Base-by-base conservation (phyloP, 1,140 invertebrate genomes). In the Zaprionus ghesquierei region DNA sequence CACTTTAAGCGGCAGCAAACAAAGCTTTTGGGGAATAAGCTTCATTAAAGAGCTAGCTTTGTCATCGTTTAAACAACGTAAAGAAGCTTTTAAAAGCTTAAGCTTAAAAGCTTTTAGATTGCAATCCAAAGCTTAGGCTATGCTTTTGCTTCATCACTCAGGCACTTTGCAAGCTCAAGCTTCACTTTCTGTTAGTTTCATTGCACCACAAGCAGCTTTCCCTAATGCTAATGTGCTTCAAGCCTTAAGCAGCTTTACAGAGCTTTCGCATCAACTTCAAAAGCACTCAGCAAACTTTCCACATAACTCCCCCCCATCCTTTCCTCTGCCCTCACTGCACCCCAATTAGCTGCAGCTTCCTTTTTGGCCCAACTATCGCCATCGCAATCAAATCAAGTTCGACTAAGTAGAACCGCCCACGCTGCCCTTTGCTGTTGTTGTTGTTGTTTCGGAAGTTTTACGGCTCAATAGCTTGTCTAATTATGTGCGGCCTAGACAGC, bases 391-490 rank as follows among this genome's bases (percentile, higher is more conserved):
- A 86, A 87, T 87, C 79, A 86, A 86, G 70, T 77, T 71, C 64
- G 70, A 77, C 69, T 71, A 61, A 79, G 60, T 72, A 61, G 70
- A 82, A 70, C 69, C 35, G n/a, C 0, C 61, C 59, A 29, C 20
- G 23, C 12, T 51, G 23, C 5, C 22, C 23, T 51, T 18, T 18
- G 44, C 20, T 10, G 41, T 46, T 46, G 8, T 22, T 49, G 15
- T 22, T 49, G 41, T 63, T 46, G 58, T 44, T 65, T 50, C 41
- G 38, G 22, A 63, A 64, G 63, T 61, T 86, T 82, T 77, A 77
- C 84, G 76, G 79, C 72, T 84, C 69, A 87, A 75, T 87, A 81
- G 61, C 23, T 58, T 50, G 69, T 62, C 84, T 87, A 87, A 87
- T 87, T 87, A 87, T 79, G 69, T 86, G 46, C 68, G 77, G 62